Conservation (phyloP, 2,797 vertebrate genomes). For the Sarcophilus harrisii region DNA sequence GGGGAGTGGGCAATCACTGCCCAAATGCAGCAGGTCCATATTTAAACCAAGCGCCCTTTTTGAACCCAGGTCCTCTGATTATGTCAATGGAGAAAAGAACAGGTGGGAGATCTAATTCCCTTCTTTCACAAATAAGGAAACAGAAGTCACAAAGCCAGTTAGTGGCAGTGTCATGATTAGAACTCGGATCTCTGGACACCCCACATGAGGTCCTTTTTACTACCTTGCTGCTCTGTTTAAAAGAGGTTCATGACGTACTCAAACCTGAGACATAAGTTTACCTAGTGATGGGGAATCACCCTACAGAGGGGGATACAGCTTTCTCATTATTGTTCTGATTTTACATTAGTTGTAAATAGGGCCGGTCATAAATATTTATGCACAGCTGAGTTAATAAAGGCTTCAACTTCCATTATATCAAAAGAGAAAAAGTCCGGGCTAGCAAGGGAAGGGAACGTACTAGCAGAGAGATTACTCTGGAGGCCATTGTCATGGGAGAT, state of each 20-base stretch:
- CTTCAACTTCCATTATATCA: not conserved
- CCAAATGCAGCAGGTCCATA: too few species aligned
- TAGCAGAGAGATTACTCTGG: not conserved
- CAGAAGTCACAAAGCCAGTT: not conserved
- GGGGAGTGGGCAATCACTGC: too few species aligned
- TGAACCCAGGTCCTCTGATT: not conserved
- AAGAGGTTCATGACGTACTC: not conserved
- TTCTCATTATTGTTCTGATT: not conserved
- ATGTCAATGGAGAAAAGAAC: not conserved
- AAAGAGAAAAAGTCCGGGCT: not conserved
- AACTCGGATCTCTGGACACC: not conserved
- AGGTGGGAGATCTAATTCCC: not conserved
- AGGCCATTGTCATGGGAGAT: not conserved
- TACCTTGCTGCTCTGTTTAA: not conserved
- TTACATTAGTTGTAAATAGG: not conserved
- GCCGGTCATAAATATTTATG: not conserved
- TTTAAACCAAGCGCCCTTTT: too few species aligned
- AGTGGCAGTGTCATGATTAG: not conserved
- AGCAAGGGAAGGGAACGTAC: accelerated
- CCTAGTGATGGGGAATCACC: not conserved
- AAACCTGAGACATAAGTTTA: not conserved
- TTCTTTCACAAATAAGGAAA: not conserved
- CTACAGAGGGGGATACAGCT: not conserved
- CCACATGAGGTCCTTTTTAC: not conserved
- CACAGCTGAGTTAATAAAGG: not conserved